phyloP scores from a whole-genome alignment of 2,797 vertebrate genomes.

The Odontamblyopus lacepedii region DNA sequence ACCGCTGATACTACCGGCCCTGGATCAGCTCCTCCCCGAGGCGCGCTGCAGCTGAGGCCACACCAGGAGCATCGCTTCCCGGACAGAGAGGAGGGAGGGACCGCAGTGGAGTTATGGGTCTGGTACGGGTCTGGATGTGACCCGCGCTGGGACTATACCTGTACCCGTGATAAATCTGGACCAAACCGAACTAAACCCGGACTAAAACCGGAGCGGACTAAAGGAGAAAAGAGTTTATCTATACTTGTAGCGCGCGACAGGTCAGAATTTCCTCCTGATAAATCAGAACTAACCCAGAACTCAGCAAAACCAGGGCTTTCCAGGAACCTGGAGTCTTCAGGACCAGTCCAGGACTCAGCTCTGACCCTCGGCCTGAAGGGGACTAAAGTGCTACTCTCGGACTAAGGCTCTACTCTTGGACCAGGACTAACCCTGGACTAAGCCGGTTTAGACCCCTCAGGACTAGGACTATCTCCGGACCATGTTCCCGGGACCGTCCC shows the following conservation, averaged over 20 bases:
- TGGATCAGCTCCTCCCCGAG: background rate
- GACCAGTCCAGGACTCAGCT: background rate
- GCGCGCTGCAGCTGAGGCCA: background rate
- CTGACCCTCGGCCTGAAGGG: background rate
- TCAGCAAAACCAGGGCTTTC: too few relatives aligned
- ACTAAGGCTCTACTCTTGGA: background rate
- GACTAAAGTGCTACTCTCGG: background rate
- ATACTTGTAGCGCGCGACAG: background rate
- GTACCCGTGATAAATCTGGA: too few relatives aligned
- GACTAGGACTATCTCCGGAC: background rate
- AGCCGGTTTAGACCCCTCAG: background rate
- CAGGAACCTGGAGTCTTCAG: too few relatives aligned
- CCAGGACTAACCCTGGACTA: background rate
- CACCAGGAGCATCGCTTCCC: background rate
- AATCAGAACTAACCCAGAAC: background rate
- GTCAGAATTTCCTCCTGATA: background rate
- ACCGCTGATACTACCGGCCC: background rate
- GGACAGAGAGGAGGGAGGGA: background rate
- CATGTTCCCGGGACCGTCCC: constrained; percentile 10
- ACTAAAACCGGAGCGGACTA: background rate
- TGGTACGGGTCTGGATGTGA: constrained; percentile 7
- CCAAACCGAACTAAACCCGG: background rate
- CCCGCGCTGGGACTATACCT: background rate
- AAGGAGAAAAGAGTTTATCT: background rate
- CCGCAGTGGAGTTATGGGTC: background rate